These are phyloP conservation scores for Drosophila antonietae DNA, from an alignment of 2,888 invertebrate species.

Conservation along the genomic window DNA sequence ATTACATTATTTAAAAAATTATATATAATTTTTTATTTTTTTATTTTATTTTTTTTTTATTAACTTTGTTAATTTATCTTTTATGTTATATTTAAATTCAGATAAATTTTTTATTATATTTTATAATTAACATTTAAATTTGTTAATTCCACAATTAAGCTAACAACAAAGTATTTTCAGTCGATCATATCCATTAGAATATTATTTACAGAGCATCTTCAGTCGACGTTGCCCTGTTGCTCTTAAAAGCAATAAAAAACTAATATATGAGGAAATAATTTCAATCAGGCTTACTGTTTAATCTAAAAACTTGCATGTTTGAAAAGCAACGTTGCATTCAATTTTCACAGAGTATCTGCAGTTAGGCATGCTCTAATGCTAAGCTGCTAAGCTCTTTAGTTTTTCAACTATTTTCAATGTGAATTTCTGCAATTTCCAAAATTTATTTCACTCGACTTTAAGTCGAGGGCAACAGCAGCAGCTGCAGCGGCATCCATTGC, in stretches of 20 bases:
- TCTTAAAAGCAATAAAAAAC: neutral
- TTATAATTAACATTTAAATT: too few species aligned
- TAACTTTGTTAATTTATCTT: too few species aligned
- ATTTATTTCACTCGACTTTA: constrained; percentile 40
- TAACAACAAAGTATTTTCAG: neutral
- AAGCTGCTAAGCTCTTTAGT: constrained; percentile 4
- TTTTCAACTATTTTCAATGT: neutral
- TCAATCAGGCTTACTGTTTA: neutral
- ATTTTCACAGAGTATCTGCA: neutral
- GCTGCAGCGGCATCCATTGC: constrained; percentile 40
- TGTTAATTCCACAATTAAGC: too few species aligned
- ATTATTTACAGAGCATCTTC: neutral
- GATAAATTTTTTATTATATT: too few species aligned
- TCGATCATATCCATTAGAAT: neutral
- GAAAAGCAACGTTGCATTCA: too few species aligned
- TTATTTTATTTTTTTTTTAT: too few species aligned
- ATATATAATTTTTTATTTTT: too few species aligned
- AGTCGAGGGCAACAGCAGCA: constrained; percentile 41
- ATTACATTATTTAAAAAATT: too few species aligned
- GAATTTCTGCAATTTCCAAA: constrained; percentile 12
- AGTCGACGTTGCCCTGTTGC: neutral
- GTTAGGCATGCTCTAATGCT: neutral
- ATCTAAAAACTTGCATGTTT: neutral
- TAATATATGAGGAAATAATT: neutral
- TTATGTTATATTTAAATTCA: too few species aligned